Evolutionary conservation across 1,140 invertebrate genomes (phyloP), one percentile per base, ranked within the genome.

Genomic region (Bombus difficillimus): DNA sequence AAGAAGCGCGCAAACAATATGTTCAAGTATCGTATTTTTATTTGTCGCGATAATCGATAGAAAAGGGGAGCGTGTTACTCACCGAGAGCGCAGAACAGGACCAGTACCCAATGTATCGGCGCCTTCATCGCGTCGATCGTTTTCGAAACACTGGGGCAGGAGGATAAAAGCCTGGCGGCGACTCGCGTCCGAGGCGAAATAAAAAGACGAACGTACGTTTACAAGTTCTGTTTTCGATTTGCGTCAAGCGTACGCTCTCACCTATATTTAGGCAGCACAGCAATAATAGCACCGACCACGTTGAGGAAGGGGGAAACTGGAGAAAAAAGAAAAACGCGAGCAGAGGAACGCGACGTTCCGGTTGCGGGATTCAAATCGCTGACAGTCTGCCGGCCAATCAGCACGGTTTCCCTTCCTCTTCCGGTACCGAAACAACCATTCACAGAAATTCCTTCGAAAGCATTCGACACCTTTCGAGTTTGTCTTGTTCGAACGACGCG

Each of bases 211-310:
- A 53, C 69, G 53, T n/a, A 62, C 39, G 68, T 82, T 43, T 78
- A 81, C 74, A 72, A 69, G 57, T 77, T 66, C 64, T 83, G 78
- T 86, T 86, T 83, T 83, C 68, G 75, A 87, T 89, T 90, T 83
- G 85, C 71, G 75, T 89, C 85, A 79, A 83, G 81, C 85, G 53
- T 83, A 57, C 77, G 89, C 75, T 86, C 72, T 87, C 81, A 81
- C 72, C 53, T 90, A 90, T 87, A 89, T 89, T 90, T 90, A 90
- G 86, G 74, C 62, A 41, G 79, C 75, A 85, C 85, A 80, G 79
- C 81, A 89, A 84, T 89, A 90, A 87, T 87, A 90, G 89, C 77
- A 64, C 32, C 57, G 62, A 68, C 43, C 72, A 83, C 86, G 86
- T 74, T 37, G 53, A 80, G 88, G 62, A 83, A 83, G 76, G 53